Conservation (phyloP, 2,113 vertebrate genomes). For the Perognathus longimembris region DNA sequence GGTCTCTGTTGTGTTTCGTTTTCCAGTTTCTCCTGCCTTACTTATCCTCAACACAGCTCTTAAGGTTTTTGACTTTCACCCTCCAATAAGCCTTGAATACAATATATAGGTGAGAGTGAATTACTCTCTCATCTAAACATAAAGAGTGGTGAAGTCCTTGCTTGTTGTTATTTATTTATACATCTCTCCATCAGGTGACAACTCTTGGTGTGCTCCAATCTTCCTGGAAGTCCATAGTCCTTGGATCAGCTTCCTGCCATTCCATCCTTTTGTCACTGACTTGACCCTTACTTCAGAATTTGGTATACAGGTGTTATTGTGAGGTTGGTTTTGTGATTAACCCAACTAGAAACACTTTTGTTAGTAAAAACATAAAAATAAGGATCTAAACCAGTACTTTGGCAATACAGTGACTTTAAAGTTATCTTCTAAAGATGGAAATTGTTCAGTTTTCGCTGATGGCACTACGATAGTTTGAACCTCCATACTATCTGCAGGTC, state of each 20-base stretch:
- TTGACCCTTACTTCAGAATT: neutral
- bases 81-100: neutral
- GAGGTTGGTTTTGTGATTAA: neutral
- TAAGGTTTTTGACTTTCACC: neutral
- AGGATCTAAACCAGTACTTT: neutral
- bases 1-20: neutral
- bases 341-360: neutral
- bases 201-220: rapidly evolving
- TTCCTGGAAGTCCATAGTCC: rapidly evolving
- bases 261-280: neutral
- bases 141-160: neutral
- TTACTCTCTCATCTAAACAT: neutral
- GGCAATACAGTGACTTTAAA: neutral
- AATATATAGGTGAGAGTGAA: neutral
- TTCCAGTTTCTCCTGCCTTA: neutral
- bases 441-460: neutral
- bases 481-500: neutral
- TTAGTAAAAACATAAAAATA: neutral
- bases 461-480: neutral
- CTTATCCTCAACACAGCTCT: neutral
- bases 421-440: neutral
- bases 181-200: rapidly evolving
- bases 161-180: no score
- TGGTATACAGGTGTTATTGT: neutral
- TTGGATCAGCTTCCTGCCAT: no score